phyloP scores from a whole-genome alignment of 2,888 invertebrate genomes.

The Stenolophus ochropezus region DNA sequence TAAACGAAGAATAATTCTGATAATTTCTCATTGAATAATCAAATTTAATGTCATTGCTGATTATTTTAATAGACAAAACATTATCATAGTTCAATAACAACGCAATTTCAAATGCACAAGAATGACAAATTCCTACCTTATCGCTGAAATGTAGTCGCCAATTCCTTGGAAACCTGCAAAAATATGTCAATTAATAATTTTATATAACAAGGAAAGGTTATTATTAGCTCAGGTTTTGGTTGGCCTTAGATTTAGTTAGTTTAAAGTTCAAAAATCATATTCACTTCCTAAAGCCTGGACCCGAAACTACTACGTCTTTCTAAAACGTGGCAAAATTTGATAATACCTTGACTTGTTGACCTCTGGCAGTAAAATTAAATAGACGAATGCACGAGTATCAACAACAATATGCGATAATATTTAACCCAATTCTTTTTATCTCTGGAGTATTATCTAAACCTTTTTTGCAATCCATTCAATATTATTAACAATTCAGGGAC shows the following conservation, averaged over 20 bases:
- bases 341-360: conserved; percentile 52
- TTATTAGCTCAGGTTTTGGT: not conserved
- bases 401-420: conserved; percentile 53
- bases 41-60: conserved; percentile 23
- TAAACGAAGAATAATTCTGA: not conserved
- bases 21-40: not conserved
- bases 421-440: conserved; percentile 54
- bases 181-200: conserved; percentile 23
- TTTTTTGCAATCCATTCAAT: conserved; percentile 51
- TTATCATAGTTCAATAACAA: conserved; percentile 20
- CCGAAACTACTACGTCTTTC: not conserved
- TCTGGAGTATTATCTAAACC: conserved; percentile 24
- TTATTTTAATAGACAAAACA: conserved; percentile 31
- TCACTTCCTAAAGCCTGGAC: not conserved
- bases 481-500: conserved; percentile 36
- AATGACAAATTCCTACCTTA: conserved; percentile 18
- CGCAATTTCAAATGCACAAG: not conserved
- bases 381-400: conserved; percentile 25
- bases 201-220: not conserved
- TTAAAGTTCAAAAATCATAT: conserved; percentile 9
- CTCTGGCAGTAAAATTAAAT: conserved; percentile 41
- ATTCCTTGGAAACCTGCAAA: conserved; percentile 9
- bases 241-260: conserved; percentile 1
- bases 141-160: not conserved
- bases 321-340: conserved; percentile 52